These are phyloP conservation scores for Spodoptera picta DNA, from an alignment of 2,888 invertebrate genomes.

Conservation along the genomic window DNA sequence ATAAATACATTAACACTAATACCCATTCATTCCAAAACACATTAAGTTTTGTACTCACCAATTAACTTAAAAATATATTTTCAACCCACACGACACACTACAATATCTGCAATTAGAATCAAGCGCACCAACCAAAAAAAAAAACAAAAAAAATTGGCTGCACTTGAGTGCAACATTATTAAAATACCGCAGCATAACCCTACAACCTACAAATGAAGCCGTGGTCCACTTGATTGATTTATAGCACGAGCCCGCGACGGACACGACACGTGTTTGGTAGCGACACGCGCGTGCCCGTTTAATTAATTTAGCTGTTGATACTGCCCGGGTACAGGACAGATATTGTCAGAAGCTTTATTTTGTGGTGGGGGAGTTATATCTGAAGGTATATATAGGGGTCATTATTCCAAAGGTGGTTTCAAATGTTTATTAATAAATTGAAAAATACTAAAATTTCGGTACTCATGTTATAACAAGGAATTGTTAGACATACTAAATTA, in stretches of 20 bases:
- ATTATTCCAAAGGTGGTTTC: too few species aligned
- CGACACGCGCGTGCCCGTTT: constrained; percentile 67
- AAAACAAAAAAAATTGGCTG: not conserved
- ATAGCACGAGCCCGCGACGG: constrained; percentile 61
- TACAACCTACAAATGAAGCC: constrained; percentile 68
- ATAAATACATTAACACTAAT: too few species aligned
- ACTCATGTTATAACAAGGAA: too few species aligned
- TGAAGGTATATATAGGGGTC: too few species aligned
- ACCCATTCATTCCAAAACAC: constrained; percentile 7
- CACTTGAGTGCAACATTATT: constrained; percentile 48
- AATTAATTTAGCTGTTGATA: constrained; percentile 74
- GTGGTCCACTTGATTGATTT: constrained; percentile 71
- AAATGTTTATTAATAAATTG: too few species aligned
- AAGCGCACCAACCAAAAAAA: not conserved
- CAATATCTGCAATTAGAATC: constrained; percentile 16
- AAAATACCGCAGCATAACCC: constrained; percentile 58
- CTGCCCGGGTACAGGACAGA: constrained; percentile 26
- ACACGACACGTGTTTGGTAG: constrained; percentile 61
- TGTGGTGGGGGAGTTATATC: too few species aligned
- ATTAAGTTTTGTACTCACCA: constrained; percentile 34
- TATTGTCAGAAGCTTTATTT: constrained; percentile 20
- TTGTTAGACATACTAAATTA: too few species aligned
- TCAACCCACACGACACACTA: not conserved
- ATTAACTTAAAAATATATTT: constrained; percentile 19
- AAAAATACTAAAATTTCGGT: too few species aligned